phyloP scores from a whole-genome alignment of 2,113 vertebrate species.

The Physeter macrocephalus region DNA sequence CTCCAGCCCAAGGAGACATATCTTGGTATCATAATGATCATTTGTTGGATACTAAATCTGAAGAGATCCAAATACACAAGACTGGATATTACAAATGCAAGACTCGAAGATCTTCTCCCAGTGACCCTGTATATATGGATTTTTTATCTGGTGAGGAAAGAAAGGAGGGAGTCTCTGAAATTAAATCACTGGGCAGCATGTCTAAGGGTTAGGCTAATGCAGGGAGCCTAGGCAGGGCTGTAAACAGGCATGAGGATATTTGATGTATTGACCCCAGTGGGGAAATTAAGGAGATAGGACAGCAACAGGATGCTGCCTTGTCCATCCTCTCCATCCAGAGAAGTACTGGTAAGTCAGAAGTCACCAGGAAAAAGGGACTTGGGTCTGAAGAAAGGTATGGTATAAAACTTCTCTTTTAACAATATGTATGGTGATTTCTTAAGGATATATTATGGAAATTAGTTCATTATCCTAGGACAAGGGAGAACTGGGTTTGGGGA shows the following conservation, averaged over 20 bases:
- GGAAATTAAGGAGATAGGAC: neutral
- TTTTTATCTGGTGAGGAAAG: conserved; percentile 46
- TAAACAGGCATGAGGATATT: neutral
- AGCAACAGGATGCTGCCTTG: too few relatives aligned
- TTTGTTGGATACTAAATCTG: fast-evolving
- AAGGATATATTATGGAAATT: neutral
- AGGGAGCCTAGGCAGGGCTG: neutral
- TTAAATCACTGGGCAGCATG: neutral
- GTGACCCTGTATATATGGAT: neutral
- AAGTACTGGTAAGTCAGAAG: neutral
- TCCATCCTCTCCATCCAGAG: neutral
- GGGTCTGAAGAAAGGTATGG: neutral
- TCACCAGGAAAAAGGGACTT: neutral
- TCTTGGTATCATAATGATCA: fast-evolving
- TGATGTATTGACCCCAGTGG: neutral
- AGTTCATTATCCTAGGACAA: neutral
- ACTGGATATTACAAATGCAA: conserved; percentile 18
- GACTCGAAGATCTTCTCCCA: neutral
- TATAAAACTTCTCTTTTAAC: neutral
- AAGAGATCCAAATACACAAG: fast-evolving
- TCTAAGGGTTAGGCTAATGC: neutral
- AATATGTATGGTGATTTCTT: neutral
- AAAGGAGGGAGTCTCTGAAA: neutral
- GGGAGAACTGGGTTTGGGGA: neutral
- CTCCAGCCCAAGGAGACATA: fast-evolving